phyloP scores from a whole-genome alignment of 92 coral and sea anemone genomes.

The Zoanthus sansibaricus region DNA sequence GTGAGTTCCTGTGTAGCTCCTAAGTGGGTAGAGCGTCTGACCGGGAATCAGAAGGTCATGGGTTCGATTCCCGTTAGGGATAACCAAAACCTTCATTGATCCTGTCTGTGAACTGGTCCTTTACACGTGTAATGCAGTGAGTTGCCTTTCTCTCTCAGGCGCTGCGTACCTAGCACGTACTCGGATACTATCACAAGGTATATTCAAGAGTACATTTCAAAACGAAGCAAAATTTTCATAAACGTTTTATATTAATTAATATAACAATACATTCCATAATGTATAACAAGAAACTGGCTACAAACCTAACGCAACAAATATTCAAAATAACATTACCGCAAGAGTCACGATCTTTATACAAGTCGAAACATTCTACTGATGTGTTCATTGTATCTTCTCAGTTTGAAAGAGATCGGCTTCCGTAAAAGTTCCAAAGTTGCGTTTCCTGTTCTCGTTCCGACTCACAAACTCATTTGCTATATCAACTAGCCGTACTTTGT shows the following conservation, averaged over 20 bases:
- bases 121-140: slow-evolving; percentile 40
- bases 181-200: slow-evolving; percentile 40
- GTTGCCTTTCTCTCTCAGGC: slow-evolving; percentile 36
- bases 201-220: slow-evolving; percentile 42
- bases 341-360: slow-evolving; percentile 49
- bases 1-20: no score
- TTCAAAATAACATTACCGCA: slow-evolving; percentile 47
- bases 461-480: slow-evolving; percentile 62
- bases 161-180: slow-evolving; percentile 36
- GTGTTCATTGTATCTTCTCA: slow-evolving; percentile 49
- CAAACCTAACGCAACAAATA: slow-evolving; percentile 47
- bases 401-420: slow-evolving; percentile 56
- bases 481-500: slow-evolving; percentile 51
- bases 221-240: slow-evolving; percentile 35
- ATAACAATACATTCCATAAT: slow-evolving; percentile 47
- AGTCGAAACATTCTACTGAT: slow-evolving; percentile 50
- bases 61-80: no score
- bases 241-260: slow-evolving; percentile 35
- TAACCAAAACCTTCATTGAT: slow-evolving; percentile 40
- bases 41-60: no score
- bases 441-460: slow-evolving; percentile 62
- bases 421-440: slow-evolving; percentile 60
- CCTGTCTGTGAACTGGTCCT: slow-evolving; percentile 44
- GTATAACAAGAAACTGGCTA: slow-evolving; percentile 46
- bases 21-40: no score